Evolutionary conservation across 2,797 vertebrate genomes (phyloP).

Genomic region (Coccyzus lansbergi): DNA sequence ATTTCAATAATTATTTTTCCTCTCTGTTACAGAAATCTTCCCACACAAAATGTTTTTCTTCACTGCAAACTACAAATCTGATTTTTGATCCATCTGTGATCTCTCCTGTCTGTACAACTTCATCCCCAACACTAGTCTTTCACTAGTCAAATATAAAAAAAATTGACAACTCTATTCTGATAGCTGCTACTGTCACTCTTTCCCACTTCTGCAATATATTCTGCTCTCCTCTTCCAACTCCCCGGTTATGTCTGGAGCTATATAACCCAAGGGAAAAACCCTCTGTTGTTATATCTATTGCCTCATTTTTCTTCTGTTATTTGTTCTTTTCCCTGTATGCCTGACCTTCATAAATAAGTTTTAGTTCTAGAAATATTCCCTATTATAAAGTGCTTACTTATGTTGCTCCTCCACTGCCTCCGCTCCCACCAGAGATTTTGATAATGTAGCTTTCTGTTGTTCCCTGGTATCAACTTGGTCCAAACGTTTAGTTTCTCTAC

Average conservation of each 20-base stretch:
- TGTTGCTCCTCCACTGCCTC: background rate
- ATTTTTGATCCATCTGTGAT: background rate
- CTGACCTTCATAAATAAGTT: background rate
- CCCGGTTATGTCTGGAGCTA: background rate
- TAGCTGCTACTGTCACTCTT: background rate
- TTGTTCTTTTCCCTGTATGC: background rate
- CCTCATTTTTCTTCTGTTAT: background rate
- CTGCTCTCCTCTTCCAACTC: background rate
- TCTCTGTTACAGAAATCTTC: background rate
- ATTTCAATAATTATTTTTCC: background rate
- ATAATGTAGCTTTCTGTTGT: background rate
- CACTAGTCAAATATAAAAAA: background rate
- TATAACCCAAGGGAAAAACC: background rate
- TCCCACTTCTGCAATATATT: background rate
- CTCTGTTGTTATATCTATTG: background rate
- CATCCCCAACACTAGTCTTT: background rate
- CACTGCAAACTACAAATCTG: background rate
- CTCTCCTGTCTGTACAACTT: background rate
- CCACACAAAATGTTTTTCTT: background rate
- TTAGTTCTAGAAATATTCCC: background rate
- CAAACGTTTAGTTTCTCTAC: background rate
- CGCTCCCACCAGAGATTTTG: background rate
- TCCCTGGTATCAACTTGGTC: background rate
- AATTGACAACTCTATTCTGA: background rate
- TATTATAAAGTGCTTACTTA: background rate